A percentile compares a stretch with the other conserved stretches of the same genome.
Evolutionary conservation across 2,888 invertebrate species (phyloP).

Genomic region (Lapara coniferarum): DNA sequence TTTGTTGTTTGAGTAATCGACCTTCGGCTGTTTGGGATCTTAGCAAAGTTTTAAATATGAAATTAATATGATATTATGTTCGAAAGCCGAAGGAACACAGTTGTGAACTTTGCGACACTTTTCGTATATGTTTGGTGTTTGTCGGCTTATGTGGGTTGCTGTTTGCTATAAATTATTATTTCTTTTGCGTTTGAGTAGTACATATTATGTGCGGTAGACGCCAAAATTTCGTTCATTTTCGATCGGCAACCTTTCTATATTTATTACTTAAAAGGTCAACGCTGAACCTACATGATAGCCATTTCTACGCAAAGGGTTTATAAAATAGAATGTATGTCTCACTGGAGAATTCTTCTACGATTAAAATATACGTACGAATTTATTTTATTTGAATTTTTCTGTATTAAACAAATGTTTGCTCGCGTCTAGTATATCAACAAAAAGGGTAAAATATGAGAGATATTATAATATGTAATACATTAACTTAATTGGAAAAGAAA

Average conservation of each 20-base stretch:
- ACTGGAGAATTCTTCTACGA: conserved; percentile 18
- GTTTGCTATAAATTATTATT: conserved; percentile 2
- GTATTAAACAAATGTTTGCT: conserved; percentile 4
- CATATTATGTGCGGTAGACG: background rate
- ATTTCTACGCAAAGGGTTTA: conserved; percentile 14
- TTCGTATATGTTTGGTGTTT: background rate
- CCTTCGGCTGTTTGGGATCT: conserved; percentile 35
- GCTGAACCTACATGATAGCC: conserved; percentile 1
- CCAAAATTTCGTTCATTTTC: background rate
- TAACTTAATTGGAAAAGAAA: background rate
- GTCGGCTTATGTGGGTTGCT: background rate
- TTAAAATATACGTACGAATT: background rate
- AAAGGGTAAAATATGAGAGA: background rate
- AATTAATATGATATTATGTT: conserved; percentile 46
- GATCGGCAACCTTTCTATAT: conserved; percentile 11
- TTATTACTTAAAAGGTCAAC: conserved; percentile 11
- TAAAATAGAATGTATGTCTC: background rate
- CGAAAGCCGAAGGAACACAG: conserved; percentile 27
- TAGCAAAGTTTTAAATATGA: conserved; percentile 44
- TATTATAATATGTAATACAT: background rate
- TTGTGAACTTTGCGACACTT: conserved; percentile 34
- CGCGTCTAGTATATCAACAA: background rate
- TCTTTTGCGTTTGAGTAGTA: background rate
- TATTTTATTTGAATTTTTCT: conserved; percentile 3
- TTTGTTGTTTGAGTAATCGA: conserved; percentile 52